A percentile compares a stretch with the other conserved stretches of the same genome.
phyloP scores from a whole-genome alignment of 2,888 invertebrate species.

The Apoda limacodes region DNA sequence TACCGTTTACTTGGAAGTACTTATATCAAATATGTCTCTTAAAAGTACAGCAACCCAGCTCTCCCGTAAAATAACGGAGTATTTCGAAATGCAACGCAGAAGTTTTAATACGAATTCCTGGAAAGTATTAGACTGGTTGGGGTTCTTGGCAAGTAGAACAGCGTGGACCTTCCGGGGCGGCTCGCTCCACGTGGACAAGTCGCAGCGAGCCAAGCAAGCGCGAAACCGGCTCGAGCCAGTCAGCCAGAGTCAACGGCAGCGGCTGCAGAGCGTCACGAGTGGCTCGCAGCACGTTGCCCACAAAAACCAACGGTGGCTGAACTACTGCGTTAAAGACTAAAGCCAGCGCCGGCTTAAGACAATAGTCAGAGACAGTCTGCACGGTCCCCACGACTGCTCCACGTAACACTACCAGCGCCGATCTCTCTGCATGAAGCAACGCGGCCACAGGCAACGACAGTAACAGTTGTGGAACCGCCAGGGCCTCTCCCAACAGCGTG shows the following conservation, averaged over 20 bases:
- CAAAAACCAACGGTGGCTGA: slow-evolving; percentile 75
- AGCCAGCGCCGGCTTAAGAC: slow-evolving; percentile 76
- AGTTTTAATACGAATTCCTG: no score
- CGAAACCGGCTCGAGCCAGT: slow-evolving; percentile 70
- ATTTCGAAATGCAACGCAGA: no score
- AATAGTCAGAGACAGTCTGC: slow-evolving; percentile 67
- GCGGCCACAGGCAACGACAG: slow-evolving; percentile 73
- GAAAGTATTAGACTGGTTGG: no score
- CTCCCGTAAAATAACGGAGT: no score
- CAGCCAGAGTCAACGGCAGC: slow-evolving; percentile 30
- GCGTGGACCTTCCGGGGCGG: no score
- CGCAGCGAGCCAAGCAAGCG: slow-evolving; percentile 55
- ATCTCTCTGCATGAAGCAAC: slow-evolving; percentile 54
- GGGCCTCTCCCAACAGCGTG: slow-evolving; percentile 71
- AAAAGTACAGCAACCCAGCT: no score
- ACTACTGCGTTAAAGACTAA: slow-evolving; percentile 75
- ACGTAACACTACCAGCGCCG: slow-evolving; percentile 26
- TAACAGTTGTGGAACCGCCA: slow-evolving; percentile 71
- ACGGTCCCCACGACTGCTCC: slow-evolving; percentile 26
- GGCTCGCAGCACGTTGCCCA: slow-evolving; percentile 72
- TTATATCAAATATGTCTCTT: no score
- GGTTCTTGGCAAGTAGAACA: no score
- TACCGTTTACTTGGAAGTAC: no score
- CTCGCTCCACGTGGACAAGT: slow-evolving; percentile 24
- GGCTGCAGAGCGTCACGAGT: slow-evolving; percentile 67